These are phyloP conservation scores for Dicroscelio sp. DNA, from an alignment of 2,888 invertebrate genomes.

Conservation along the genomic window DNA sequence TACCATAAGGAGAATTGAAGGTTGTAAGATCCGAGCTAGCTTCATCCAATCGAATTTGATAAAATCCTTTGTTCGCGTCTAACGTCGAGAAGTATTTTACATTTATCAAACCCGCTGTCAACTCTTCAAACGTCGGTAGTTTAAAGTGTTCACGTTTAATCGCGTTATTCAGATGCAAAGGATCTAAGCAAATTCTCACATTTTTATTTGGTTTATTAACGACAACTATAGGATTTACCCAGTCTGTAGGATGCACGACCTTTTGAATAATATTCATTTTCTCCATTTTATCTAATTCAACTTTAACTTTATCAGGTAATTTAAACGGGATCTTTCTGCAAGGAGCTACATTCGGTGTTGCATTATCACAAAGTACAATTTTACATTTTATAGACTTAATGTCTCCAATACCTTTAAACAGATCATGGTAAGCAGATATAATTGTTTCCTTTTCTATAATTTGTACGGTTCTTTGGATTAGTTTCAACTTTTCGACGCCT, in stretches of 20 bases:
- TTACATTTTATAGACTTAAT: neutral
- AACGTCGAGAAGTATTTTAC: conserved; percentile 61
- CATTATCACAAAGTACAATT: neutral
- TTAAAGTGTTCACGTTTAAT: conserved; percentile 81
- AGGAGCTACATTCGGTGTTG: neutral
- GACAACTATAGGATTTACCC: conserved; percentile 68
- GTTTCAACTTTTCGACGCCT: neutral
- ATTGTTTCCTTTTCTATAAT: neutral
- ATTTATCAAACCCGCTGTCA: conserved; percentile 72
- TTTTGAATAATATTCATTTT: neutral
- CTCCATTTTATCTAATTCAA: conserved; percentile 27
- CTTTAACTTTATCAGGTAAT: conserved; percentile 21
- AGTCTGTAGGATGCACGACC: conserved; percentile 65
- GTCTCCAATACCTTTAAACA: conserved; percentile 11
- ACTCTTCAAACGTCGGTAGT: conserved; percentile 81
- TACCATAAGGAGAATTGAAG: too few relatives aligned
- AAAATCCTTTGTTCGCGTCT: conserved; percentile 85
- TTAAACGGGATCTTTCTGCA: conserved; percentile 23
- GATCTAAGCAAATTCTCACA: conserved; percentile 87
- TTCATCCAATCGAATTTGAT: conserved; percentile 74
- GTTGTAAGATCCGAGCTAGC: conserved; percentile 53
- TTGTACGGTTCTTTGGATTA: neutral
- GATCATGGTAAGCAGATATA: neutral
- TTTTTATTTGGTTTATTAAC: conserved; percentile 54
- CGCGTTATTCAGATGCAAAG: conserved; percentile 81